These are phyloP conservation scores for Sinotaia quadrata DNA, from an alignment of 2,888 invertebrate species.

Conservation along the genomic window DNA sequence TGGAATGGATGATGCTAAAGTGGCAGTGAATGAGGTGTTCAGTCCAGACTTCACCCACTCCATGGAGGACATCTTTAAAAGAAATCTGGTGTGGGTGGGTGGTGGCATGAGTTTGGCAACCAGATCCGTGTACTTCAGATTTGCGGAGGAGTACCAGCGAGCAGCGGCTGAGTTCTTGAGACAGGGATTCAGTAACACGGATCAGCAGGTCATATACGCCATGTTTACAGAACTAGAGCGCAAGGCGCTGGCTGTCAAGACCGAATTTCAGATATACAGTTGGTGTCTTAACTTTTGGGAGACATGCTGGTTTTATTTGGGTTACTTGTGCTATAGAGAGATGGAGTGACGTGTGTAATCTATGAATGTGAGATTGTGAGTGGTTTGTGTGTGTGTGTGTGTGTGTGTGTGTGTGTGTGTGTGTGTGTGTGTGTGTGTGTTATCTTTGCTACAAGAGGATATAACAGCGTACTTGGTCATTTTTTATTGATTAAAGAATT, in stretches of 20 bases:
- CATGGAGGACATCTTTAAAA: slow-evolving; percentile 35
- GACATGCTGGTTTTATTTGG: slow-evolving; percentile 17
- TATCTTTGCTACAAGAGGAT: background rate
- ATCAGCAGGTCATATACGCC: slow-evolving; percentile 40
- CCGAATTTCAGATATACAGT: slow-evolving; percentile 4
- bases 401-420: slow-evolving; percentile 1
- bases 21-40: slow-evolving; percentile 31
- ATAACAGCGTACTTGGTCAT: background rate
- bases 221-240: slow-evolving; percentile 9
- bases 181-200: slow-evolving; percentile 37
- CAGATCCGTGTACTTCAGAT: slow-evolving; percentile 20
- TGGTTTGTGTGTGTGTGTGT: background rate
- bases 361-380: background rate
- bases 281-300: background rate
- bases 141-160: slow-evolving; percentile 29
- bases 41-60: slow-evolving; percentile 6
- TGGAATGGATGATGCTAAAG: slow-evolving; percentile 27
- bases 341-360: background rate
- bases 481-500: background rate
- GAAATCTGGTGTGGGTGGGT: slow-evolving; percentile 44
- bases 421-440: slow-evolving; percentile 5
- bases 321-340: slow-evolving; percentile 14
- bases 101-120: slow-evolving; percentile 41
- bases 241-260: background rate
- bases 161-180: slow-evolving; percentile 35